A percentile compares a stretch with the other conserved stretches of the same genome.
Evolutionary conservation across 2,888 invertebrate species (phyloP).

Genomic region (Drosophila mercatorum): DNA sequence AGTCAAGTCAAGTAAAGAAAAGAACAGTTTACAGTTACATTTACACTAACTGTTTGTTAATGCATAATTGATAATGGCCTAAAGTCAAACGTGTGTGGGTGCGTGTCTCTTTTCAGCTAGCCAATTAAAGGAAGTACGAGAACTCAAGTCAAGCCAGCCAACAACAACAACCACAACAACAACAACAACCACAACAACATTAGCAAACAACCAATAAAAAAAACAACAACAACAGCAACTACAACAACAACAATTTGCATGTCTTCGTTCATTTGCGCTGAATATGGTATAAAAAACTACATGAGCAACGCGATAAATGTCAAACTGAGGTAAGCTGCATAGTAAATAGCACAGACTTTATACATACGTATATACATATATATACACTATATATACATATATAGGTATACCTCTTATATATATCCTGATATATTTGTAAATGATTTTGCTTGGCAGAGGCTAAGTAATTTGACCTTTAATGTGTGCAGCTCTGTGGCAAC

Average conservation of each 20-base stretch:
- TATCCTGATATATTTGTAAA: neutral
- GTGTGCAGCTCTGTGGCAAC: slow-evolving; percentile 51
- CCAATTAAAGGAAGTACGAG: slow-evolving; percentile 9
- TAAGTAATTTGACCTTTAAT: slow-evolving; percentile 65
- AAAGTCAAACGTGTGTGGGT: neutral
- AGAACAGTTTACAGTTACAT: slow-evolving; percentile 1
- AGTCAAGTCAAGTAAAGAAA: slow-evolving; percentile 1
- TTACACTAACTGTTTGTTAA: neutral
- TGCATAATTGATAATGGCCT: neutral
- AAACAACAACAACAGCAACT: slow-evolving; percentile 29
- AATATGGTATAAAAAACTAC: slow-evolving; percentile 81
- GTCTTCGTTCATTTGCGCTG: slow-evolving; percentile 75
- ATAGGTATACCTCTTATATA: neutral
- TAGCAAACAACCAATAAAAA: slow-evolving; percentile 12
- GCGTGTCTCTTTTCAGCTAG: slow-evolving; percentile 42
- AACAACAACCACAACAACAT: slow-evolving; percentile 1
- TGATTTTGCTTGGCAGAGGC: slow-evolving; percentile 2
- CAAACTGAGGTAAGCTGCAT: slow-evolving; percentile 80
- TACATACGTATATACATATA: slow-evolving; percentile 1
- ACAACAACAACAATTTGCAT: slow-evolving; percentile 70
- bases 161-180: neutral
- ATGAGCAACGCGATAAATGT: slow-evolving; percentile 78
- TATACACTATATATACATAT: neutral
- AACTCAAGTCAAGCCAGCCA: slow-evolving; percentile 11
- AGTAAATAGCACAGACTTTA: neutral